phyloP scores from a whole-genome alignment of 2,797 vertebrate genomes.

The Diglossa cyanea region DNA sequence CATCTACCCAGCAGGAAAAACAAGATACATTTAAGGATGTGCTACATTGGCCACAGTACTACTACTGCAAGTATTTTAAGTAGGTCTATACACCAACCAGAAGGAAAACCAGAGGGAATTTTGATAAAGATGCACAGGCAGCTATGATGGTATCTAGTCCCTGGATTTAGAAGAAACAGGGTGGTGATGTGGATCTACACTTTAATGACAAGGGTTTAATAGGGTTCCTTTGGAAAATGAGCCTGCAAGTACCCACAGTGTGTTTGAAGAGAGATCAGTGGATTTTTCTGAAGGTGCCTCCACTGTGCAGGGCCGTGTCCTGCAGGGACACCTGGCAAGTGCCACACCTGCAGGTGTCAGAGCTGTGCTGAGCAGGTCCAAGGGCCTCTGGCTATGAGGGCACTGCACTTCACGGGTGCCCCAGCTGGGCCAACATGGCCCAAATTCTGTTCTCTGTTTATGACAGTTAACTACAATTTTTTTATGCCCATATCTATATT shows the following conservation, averaged over 20 bases:
- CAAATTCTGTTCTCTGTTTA: not conserved
- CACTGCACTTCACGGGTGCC: not conserved
- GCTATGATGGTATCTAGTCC: not conserved
- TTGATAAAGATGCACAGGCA: not conserved
- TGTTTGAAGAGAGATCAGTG: not conserved
- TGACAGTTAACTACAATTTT: not conserved
- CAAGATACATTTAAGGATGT: not conserved
- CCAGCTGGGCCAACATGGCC: not conserved
- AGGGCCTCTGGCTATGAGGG: rapidly evolving
- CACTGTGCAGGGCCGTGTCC: no score
- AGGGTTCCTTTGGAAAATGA: not conserved
- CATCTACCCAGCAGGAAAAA: not conserved
- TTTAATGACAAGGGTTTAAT: not conserved
- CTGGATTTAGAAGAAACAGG: not conserved
- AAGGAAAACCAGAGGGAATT: not conserved
- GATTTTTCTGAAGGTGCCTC: not conserved
- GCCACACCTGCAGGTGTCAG: not conserved
- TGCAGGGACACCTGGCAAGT: not conserved
- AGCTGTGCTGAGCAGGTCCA: not conserved
- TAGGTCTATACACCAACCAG: not conserved
- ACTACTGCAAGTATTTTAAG: not conserved
- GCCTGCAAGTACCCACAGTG: not conserved
- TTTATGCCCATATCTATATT: not conserved
- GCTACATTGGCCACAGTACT: not conserved
- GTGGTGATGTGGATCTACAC: not conserved